Base-by-base conservation (phyloP, 2,113 vertebrate genomes). In the Miniopterus natalensis region DNA sequence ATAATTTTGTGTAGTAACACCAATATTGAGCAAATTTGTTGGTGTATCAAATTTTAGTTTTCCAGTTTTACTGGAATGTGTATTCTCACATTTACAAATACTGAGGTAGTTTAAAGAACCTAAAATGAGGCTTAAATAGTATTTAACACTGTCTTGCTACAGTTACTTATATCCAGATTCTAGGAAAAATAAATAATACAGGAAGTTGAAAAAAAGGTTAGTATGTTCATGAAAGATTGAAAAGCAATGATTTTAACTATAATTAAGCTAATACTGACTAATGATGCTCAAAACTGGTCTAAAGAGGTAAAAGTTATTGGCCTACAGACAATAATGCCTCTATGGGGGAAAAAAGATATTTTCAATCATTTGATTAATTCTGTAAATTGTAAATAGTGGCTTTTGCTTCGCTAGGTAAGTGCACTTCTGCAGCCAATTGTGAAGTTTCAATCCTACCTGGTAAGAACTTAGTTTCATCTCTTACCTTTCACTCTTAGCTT, bases 171-270 rank as follows among this genome's bases (percentile, higher is more conserved):
- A 65, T 31, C 11, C 61, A 65, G 61, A 65, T 31, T 65, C 61
- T 65, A 65, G 61, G 29, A 65, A 65, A 65, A 65, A 65, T 65
- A 65, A 65, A 36, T 36, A 36, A 14, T 31, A 65, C 29, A 6
- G 12, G 27, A 65, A 65, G 61, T 31, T 65, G 13, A 65, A 65
- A 65, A 71, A 74, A 83, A 75, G 73, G 68, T 80, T 9, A 78
- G 42, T 17, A 59, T 36, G 7, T 42, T 90, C 36, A 70, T 10
- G 5, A 75, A 70, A 71, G 42, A 57, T 25, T 90, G 61, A 81
- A 13, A 90, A 95, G 40, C 31, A 93, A 73, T 88, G n/a, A 78
- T 88, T 84, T 94, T 57, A 88, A 84, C 84, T 84, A 88, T 73
- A 90, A 87, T 49, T 59, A 75, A 85, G 40, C 25, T 36, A 84